A percentile compares a stretch with the other conserved stretches of the same genome.
These are phyloP conservation scores for Zaprionus capensis DNA, from an alignment of 1,140 invertebrate species.

Conservation along the genomic window DNA sequence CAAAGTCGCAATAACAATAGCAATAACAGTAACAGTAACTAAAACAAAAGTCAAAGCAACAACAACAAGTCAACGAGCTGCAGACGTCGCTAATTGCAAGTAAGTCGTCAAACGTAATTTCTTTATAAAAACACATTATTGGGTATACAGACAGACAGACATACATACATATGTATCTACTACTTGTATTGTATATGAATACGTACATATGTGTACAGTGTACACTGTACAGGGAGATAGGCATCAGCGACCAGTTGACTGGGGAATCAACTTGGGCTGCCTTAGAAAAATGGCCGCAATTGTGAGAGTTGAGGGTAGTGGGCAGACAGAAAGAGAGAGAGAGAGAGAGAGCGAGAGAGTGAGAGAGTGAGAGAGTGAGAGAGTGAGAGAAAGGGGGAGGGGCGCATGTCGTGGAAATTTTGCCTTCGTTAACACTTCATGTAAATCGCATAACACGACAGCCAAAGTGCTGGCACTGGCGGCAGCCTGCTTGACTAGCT, in stretches of 20 bases:
- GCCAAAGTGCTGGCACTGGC: constrained; percentile 68
- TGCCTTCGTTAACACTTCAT: constrained; percentile 54
- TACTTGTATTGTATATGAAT: background rate
- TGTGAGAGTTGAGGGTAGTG: background rate
- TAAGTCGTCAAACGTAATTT: constrained; percentile 55
- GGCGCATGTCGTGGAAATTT: constrained; percentile 28
- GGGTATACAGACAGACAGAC: background rate
- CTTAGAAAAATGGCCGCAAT: constrained; percentile 3
- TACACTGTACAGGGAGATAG: constrained; percentile 12
- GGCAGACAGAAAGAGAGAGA: constrained; percentile 3
- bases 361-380: background rate
- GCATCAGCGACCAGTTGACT: constrained; percentile 8
- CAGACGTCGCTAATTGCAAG: constrained; percentile 53
- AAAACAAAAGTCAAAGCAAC: constrained; percentile 18
- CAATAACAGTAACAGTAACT: constrained; percentile 16
- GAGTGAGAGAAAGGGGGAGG: background rate
- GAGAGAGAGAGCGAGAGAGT: constrained; percentile 2
- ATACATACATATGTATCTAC: constrained; percentile 1
- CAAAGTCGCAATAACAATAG: constrained; percentile 12
- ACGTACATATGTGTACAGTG: background rate
- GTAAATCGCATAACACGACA: constrained; percentile 77
- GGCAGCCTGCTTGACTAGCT: constrained; percentile 77
- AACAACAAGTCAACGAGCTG: constrained; percentile 38
- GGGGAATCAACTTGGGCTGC: background rate
- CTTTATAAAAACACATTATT: constrained; percentile 41